Conservation (phyloP, 2,113 vertebrate genomes). For the Melanocharis versteri region DNA sequence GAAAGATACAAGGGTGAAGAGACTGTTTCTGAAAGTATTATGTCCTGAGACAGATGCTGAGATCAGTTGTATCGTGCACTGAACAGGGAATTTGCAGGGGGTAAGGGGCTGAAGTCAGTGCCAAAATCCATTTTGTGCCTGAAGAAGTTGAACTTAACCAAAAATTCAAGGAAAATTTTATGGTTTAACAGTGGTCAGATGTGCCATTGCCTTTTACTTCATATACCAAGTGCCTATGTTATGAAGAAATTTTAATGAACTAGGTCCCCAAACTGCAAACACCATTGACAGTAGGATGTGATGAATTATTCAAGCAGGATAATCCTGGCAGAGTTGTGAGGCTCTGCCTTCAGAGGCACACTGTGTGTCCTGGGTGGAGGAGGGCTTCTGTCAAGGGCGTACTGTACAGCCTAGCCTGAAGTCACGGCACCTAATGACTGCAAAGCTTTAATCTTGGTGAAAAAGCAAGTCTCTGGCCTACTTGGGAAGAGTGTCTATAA, state of each 20-base stretch:
- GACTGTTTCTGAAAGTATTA: neutral
- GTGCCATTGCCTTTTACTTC: neutral
- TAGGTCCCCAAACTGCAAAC: neutral
- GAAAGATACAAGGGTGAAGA: neutral
- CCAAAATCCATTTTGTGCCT: neutral
- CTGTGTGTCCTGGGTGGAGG: neutral
- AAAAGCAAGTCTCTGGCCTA: neutral
- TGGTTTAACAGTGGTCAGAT: neutral
- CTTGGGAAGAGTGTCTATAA: neutral
- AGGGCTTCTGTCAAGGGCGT: neutral
- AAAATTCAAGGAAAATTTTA: neutral
- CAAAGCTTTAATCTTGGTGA: neutral
- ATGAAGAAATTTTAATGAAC: neutral
- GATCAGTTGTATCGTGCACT: neutral
- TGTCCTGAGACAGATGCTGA: neutral
- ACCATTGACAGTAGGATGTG: neutral
- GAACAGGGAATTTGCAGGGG: neutral
- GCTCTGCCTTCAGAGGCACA: neutral
- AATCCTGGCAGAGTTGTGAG: neutral
- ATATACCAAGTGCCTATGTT: neutral
- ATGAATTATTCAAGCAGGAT: neutral
- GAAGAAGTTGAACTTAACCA: neutral
- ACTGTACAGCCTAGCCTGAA: neutral
- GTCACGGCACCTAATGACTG: neutral
- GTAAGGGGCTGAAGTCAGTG: neutral